Evolutionary conservation across 2,888 invertebrate genomes (phyloP).

Genomic region (Drosophila paranaensis): DNA sequence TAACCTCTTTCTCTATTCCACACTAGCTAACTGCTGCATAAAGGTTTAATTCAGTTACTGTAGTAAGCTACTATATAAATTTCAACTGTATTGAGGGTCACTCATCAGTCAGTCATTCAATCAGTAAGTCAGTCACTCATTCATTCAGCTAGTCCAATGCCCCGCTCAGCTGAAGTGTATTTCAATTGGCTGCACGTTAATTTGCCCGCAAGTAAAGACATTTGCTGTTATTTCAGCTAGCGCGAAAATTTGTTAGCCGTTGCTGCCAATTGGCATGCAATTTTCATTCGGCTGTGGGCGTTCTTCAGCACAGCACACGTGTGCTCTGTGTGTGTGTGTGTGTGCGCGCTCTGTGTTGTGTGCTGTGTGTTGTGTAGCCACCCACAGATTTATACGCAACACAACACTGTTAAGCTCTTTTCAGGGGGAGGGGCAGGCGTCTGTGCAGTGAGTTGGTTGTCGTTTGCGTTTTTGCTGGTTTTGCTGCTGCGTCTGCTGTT

Average conservation of each 20-base stretch:
- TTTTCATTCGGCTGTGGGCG: conserved; percentile 61
- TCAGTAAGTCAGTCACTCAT: neutral
- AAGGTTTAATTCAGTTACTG: neutral
- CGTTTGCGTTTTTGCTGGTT: conserved; percentile 31
- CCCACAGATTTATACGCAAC: conserved; percentile 41
- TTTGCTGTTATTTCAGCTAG: conserved; percentile 31
- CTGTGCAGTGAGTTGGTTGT: conserved; percentile 41
- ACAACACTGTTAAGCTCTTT: conserved; percentile 17
- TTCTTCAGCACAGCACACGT: conserved; percentile 35
- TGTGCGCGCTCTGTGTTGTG: conserved; percentile 1
- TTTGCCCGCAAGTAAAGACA: conserved; percentile 43
- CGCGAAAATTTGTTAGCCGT: conserved; percentile 56
- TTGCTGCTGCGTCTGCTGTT: conserved; percentile 55
- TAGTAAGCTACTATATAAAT: neutral
- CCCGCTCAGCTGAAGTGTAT: conserved; percentile 17
- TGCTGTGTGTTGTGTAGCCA: conserved; percentile 31
- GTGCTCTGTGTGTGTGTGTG: conserved; percentile 9
- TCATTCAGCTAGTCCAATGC: conserved; percentile 5
- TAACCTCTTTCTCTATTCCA: too few species aligned
- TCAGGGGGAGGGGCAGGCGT: neutral
- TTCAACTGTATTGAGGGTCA: neutral
- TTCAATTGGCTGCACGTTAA: conserved; percentile 40
- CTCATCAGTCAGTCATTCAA: neutral
- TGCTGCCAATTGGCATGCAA: conserved; percentile 71
- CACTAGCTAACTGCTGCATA: neutral